A percentile compares a stretch with the other conserved stretches of the same genome.
Conservation (phyloP, 2,113 vertebrate species). For the Theristicus caerulescens region DNA sequence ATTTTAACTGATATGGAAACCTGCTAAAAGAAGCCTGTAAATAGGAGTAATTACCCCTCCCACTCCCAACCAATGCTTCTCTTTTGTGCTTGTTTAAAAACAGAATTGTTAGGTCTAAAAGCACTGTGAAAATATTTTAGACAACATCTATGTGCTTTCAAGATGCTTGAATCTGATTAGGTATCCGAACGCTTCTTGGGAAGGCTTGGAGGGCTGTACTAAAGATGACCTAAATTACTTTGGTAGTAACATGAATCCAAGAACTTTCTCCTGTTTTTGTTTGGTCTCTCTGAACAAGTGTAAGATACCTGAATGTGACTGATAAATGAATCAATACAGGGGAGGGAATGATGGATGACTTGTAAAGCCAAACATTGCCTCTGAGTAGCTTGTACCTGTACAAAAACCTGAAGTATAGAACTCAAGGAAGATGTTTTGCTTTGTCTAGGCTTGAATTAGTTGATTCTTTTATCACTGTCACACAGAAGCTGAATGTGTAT, state of each 20-base stretch:
- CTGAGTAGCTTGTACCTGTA: background rate
- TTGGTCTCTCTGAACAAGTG: background rate
- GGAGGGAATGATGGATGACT: background rate
- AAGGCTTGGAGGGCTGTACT: background rate
- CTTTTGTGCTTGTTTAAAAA: background rate
- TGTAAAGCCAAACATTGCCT: background rate
- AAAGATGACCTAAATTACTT: background rate
- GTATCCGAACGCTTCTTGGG: background rate
- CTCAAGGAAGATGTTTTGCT: background rate
- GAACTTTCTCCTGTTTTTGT: background rate
- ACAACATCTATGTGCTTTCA: background rate
- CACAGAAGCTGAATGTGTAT: background rate
- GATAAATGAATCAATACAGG: background rate
- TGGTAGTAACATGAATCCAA: background rate
- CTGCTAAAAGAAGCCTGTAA: background rate
- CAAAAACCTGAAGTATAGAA: background rate
- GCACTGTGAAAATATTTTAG: background rate
- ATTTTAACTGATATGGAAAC: background rate
- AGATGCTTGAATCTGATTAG: background rate
- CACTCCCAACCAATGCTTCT: background rate
- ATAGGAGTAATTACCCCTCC: background rate
- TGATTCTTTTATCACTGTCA: background rate
- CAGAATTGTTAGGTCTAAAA: background rate
- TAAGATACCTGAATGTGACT: background rate
- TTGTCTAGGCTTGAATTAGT: background rate